These are phyloP conservation scores for Circaetus gallicus DNA, from an alignment of 2,113 vertebrate genomes.

Conservation along the genomic window DNA sequence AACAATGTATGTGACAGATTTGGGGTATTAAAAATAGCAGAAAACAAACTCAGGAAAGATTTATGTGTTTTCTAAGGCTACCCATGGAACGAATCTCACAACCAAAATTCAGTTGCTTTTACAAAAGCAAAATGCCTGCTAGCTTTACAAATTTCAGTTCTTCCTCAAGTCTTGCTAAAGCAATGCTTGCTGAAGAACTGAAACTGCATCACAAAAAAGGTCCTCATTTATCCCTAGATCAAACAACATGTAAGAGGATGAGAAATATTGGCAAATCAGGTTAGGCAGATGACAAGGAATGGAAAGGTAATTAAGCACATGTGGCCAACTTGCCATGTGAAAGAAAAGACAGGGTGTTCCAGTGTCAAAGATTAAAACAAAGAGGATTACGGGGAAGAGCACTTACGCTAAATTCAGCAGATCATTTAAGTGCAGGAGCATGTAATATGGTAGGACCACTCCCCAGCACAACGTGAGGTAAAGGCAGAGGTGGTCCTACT, in stretches of 20 bases:
- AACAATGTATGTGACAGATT: conserved; percentile 25
- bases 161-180: neutral
- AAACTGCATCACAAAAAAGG: neutral
- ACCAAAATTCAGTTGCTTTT: neutral
- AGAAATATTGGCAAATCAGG: neutral
- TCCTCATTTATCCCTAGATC: neutral
- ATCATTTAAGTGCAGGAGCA: neutral
- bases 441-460: neutral
- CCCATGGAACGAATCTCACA: neutral
- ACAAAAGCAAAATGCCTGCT: neutral
- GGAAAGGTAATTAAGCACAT: neutral
- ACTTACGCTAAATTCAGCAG: neutral
- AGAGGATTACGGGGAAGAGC: neutral
- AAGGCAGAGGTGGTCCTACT: neutral
- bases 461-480: neutral
- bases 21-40: conserved; percentile 48
- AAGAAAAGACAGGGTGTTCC: neutral
- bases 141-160: neutral
- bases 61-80: conserved; percentile 24
- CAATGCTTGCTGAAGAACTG: neutral
- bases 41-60: conserved; percentile 56
- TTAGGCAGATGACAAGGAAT: neutral
- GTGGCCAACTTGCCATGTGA: neutral
- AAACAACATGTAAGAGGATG: neutral
- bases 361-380: neutral